Evolutionary conservation across 2,113 vertebrate species (phyloP), one percentile per base, ranked within the genome.

Genomic region (Pluvianellus socialis): DNA sequence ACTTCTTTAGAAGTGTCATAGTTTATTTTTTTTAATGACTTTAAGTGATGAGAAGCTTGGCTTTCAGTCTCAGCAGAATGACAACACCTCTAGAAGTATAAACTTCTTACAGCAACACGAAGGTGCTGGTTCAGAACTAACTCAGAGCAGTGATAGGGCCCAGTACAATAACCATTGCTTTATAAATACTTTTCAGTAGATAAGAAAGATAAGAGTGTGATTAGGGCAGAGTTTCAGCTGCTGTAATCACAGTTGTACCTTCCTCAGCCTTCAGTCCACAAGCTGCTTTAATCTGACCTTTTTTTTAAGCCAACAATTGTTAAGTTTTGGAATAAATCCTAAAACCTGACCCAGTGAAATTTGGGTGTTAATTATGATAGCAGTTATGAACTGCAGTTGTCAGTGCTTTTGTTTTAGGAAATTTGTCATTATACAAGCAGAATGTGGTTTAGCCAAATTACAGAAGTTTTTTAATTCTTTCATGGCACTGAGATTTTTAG

Each of bases 171-270:
- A 90, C 86, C 55, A 47, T 32, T 79, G 80, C 93, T 95, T 89
- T 92, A 94, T 95, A 96, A 97, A 91, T 77, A 83, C 95, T 95
- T 88, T 88, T 1, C 21, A 76, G 81, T 35, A 95, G 96, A 90
- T 95, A 94, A 96, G 94, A 42, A 75, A 95, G 97, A 95, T 97
- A 96, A 96, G 76, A 81, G 63, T 49, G 67, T 86, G 95, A 96
- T 97, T 92, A 95, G 62, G 74, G 77, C 67, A 76, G 75, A 12
- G 58, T 86, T 85, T 85, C 75, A 83, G 89, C 80, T 88, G 32
- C 84, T 83, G 23, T 83, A 88, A 88, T 96, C 83, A n/a, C 45
- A 83, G 81, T 45, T n/a, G 5, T 76, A 62, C 77, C 77, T 92
- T 79, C 74, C 80, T 81, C 38, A 92, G 81, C 59, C 58, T 70